Evolutionary conservation across 2,113 vertebrate species (phyloP).

Genomic region (Eurystomus gularis): DNA sequence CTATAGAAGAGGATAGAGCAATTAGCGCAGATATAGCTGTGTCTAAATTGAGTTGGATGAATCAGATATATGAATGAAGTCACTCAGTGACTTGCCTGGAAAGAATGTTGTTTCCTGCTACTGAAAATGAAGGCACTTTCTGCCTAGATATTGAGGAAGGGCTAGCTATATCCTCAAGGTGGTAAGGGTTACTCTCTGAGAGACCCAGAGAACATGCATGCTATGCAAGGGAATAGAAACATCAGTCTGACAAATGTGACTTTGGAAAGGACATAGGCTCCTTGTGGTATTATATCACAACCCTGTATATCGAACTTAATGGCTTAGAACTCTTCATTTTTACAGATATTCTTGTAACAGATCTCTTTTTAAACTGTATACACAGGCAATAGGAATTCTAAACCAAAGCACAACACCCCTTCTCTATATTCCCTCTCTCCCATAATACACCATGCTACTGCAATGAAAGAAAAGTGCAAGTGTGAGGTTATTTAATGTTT

Average conservation of each 20-base stretch:
- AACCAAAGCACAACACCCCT: background rate
- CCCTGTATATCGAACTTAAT: background rate
- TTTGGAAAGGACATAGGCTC: background rate
- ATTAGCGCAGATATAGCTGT: background rate
- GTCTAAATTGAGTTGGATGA: background rate
- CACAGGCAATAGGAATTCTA: background rate
- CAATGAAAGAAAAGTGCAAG: background rate
- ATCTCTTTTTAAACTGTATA: background rate
- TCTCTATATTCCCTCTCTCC: background rate
- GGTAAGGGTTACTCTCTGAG: background rate
- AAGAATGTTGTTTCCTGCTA: background rate
- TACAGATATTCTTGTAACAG: background rate
- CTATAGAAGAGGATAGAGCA: background rate
- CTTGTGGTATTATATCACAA: background rate
- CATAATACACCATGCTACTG: background rate
- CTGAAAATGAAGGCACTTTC: background rate
- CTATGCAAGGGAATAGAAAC: background rate
- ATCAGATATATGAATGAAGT: background rate
- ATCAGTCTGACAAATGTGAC: background rate
- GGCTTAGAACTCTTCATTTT: background rate
- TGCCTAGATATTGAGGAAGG: background rate
- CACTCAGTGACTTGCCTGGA: background rate
- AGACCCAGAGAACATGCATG: rapidly evolving
- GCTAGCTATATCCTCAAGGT: background rate
- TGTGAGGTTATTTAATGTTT: background rate